These are phyloP conservation scores for Bubo scandiacus DNA, from an alignment of 2,113 vertebrate genomes.

Conservation along the genomic window DNA sequence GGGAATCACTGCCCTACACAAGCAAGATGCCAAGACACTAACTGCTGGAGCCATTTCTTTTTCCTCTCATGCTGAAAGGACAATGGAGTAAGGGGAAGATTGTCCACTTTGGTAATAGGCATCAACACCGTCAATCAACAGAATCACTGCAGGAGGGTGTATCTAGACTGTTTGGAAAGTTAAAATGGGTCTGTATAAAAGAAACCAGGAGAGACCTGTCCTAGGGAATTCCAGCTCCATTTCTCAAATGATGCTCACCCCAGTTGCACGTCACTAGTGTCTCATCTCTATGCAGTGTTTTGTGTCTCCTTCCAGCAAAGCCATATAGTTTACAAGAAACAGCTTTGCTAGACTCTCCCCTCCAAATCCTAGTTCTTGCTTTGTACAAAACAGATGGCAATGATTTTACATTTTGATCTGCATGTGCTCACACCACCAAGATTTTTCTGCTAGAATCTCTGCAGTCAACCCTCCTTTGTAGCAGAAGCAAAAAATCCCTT, in stretches of 20 bases:
- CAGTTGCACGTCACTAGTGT: rapidly evolving
- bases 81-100: neutral
- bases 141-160: neutral
- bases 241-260: neutral
- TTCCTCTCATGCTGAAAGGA: neutral
- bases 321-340: neutral
- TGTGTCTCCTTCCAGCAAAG: neutral
- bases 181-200: neutral
- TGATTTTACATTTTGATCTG: neutral
- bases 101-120: neutral
- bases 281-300: neutral
- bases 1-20: neutral
- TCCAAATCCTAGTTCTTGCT: neutral
- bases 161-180: neutral
- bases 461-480: neutral
- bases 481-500: neutral
- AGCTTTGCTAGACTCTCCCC: neutral
- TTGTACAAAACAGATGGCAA: neutral
- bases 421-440: neutral
- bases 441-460: neutral
- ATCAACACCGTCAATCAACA: neutral
- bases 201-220: neutral
- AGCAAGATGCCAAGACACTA: neutral
- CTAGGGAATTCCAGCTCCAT: neutral
- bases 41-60: neutral